phyloP scores from a whole-genome alignment of 2,888 invertebrate species.

The Artemia sinica region DNA sequence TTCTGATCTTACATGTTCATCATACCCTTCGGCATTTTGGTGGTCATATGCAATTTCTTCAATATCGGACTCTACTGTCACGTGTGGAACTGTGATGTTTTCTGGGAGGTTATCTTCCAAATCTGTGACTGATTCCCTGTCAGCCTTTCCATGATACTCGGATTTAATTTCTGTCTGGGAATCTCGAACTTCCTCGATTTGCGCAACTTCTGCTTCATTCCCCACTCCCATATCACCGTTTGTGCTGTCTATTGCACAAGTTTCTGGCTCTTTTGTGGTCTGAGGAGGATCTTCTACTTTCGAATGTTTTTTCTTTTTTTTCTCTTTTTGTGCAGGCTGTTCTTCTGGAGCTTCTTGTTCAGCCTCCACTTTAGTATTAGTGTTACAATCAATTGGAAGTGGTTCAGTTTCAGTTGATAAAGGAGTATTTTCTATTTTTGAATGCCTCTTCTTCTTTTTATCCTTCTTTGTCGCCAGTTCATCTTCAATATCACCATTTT shows the following conservation, averaged over 20 bases:
- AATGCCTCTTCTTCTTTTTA: not conserved
- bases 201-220: too few relatives aligned
- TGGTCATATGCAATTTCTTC: constrained; percentile 5
- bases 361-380: not conserved
- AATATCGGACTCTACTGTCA: not conserved
- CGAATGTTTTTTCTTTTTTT: constrained; percentile 10
- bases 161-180: not conserved
- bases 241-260: not conserved
- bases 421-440: not conserved
- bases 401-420: not conserved
- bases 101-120: not conserved
- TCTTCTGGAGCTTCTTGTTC: not conserved
- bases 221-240: too few relatives aligned
- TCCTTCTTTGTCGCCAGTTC: not conserved
- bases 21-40: not conserved
- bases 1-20: constrained; percentile 8
- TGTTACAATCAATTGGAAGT: not conserved
- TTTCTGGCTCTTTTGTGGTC: not conserved
- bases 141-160: not conserved
- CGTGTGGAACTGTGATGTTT: not conserved
- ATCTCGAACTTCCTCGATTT: not conserved
- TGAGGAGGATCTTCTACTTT: not conserved
- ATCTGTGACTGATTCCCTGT: not conserved
- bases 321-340: not conserved
- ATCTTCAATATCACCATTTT: not conserved